Conservation (phyloP, 2,888 invertebrate species). For the Drosophila stalkeri region DNA sequence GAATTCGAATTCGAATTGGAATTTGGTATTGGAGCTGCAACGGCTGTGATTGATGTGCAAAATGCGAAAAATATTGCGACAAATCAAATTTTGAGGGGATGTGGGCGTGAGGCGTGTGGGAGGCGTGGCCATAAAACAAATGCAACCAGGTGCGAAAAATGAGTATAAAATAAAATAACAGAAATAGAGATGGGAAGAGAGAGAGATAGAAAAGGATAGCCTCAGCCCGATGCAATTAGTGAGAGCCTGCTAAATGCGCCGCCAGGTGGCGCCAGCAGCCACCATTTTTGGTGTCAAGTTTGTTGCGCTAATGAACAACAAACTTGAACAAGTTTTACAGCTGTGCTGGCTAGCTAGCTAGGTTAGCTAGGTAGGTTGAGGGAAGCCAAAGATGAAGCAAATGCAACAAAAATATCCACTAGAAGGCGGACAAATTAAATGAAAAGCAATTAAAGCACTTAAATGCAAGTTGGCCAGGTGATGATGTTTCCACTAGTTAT, state of each 20-base stretch:
- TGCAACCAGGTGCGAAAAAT: slow-evolving; percentile 14
- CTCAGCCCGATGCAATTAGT: slow-evolving; percentile 55
- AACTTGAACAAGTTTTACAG: slow-evolving; percentile 58
- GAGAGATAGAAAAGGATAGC: not conserved
- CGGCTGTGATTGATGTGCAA: slow-evolving; percentile 57
- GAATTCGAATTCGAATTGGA: slow-evolving; percentile 28
- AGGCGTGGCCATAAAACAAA: not conserved
- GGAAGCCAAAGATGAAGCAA: not conserved
- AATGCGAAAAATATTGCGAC: slow-evolving; percentile 71
- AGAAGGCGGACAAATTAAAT: slow-evolving; percentile 51
- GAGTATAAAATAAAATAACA: slow-evolving; percentile 9
- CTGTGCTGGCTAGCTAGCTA: slow-evolving; percentile 6
- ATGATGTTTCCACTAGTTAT: slow-evolving; percentile 5
- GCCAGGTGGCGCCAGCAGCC: slow-evolving; percentile 40
- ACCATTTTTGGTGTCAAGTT: slow-evolving; percentile 54
- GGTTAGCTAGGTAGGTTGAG: too few species aligned
- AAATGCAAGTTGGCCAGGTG: slow-evolving; percentile 53
- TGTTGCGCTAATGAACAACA: slow-evolving; percentile 74
- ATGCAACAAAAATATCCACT: slow-evolving; percentile 8
- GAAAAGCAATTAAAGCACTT: slow-evolving; percentile 76
- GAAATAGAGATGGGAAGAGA: not conserved
- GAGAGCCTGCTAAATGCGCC: slow-evolving; percentile 45
- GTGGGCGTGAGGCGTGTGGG: not conserved
- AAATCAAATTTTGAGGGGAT: slow-evolving; percentile 61
- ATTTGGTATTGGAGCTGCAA: slow-evolving; percentile 15